Evolutionary conservation across 2,113 vertebrate genomes (phyloP).

Genomic region (Pluvialis apricaria): DNA sequence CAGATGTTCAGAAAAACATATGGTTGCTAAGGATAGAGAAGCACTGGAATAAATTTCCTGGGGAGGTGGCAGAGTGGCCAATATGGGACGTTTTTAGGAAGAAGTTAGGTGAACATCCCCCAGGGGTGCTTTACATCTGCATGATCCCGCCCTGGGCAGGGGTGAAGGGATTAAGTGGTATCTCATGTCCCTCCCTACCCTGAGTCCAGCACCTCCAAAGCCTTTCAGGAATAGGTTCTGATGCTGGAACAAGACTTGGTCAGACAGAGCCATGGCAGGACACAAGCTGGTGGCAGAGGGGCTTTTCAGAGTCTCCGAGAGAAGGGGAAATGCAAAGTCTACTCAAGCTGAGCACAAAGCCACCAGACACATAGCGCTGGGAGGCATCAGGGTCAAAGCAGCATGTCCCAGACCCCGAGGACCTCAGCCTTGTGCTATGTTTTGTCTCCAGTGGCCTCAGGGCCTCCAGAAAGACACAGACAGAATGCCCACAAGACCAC

Average conservation of each 20-base stretch:
- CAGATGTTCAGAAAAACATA: neutral
- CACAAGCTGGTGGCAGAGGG: neutral
- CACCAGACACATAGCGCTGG: neutral
- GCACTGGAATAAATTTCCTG: neutral
- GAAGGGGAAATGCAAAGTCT: neutral
- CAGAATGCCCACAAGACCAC: neutral
- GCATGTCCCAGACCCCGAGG: accelerated
- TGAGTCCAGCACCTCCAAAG: neutral
- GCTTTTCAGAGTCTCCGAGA: neutral
- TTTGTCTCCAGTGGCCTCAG: neutral
- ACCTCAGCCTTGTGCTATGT: neutral
- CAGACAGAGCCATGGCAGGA: accelerated
- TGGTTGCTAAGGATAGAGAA: neutral
- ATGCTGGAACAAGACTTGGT: neutral
- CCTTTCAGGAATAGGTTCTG: neutral
- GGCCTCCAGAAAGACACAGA: neutral
- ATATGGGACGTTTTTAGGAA: neutral
- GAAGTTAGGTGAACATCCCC: neutral
- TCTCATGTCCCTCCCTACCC: neutral
- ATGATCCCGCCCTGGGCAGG: neutral
- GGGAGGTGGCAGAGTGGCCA: neutral
- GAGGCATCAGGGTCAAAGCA: neutral
- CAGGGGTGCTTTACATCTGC: neutral
- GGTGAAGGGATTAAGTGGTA: neutral
- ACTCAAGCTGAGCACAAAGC: neutral